Percentiles rank a stretch among this genome's conserved stretches.
Evolutionary conservation across 2,888 invertebrate genomes (phyloP).

Genomic region (Acrobasis repandana): DNA sequence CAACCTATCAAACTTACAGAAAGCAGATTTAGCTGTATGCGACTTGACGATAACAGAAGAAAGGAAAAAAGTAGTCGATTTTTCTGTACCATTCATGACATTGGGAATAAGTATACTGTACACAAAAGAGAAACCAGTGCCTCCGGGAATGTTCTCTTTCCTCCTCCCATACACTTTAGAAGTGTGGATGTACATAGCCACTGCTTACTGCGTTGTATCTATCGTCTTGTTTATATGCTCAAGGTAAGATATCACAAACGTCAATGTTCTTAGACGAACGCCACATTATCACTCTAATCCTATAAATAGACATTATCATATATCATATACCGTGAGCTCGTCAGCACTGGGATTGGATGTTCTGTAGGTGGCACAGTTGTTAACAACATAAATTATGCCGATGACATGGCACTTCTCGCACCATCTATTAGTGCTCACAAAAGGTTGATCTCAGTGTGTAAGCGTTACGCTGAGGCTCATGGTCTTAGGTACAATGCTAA

Average conservation of each 20-base stretch:
- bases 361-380: too few relatives aligned
- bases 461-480: too few relatives aligned
- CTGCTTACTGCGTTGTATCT: conserved; percentile 92
- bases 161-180: conserved; percentile 91
- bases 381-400: too few relatives aligned
- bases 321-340: too few relatives aligned
- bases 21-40: conserved; percentile 69
- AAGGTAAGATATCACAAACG: conserved; percentile 70
- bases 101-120: conserved; percentile 95
- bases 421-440: too few relatives aligned
- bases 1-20: conserved; percentile 44
- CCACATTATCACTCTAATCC: too few relatives aligned
- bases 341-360: too few relatives aligned
- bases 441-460: too few relatives aligned
- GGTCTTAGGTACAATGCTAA: too few relatives aligned
- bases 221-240: conserved; percentile 91
- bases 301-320: too few relatives aligned
- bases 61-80: conserved; percentile 93
- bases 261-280: too few relatives aligned
- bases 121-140: conserved; percentile 88
- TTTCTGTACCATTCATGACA: conserved; percentile 98
- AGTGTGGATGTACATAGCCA: conserved; percentile 94
- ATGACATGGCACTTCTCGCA: too few relatives aligned
- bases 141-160: conserved; percentile 93
- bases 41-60: conserved; percentile 97